Evolutionary conservation across 2,888 invertebrate genomes (phyloP).

Genomic region (Hypolimnas misippus): DNA sequence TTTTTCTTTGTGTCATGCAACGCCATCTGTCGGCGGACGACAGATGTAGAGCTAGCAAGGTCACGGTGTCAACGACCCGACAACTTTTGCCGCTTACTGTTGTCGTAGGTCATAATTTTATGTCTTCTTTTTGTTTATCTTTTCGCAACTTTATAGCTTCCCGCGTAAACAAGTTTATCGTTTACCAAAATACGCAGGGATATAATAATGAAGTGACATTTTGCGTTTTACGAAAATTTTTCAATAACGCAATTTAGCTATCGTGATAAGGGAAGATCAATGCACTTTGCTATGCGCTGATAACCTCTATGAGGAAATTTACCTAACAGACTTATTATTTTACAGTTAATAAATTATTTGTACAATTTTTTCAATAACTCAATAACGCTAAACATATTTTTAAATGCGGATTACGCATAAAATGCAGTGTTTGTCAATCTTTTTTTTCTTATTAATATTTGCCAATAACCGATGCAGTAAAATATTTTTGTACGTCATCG

Average conservation of each 20-base stretch:
- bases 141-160: slow-evolving; percentile 80
- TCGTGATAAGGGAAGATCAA: slow-evolving; percentile 27
- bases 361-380: neutral
- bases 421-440: too few relatives aligned
- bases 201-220: neutral
- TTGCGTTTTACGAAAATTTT: slow-evolving; percentile 7
- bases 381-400: too few relatives aligned
- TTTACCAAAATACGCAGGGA: slow-evolving; percentile 19
- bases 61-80: slow-evolving; percentile 81
- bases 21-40: slow-evolving; percentile 69
- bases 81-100: slow-evolving; percentile 83
- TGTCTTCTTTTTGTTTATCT: slow-evolving; percentile 84
- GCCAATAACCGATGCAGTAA: too few relatives aligned
- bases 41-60: slow-evolving; percentile 65
- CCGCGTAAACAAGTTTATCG: slow-evolving; percentile 66
- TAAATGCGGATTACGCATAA: too few relatives aligned
- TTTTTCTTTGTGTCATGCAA: slow-evolving; percentile 42
- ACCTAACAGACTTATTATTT: slow-evolving; percentile 13
- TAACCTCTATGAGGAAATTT: neutral
- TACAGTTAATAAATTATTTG: neutral
- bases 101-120: slow-evolving; percentile 85
- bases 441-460: too few relatives aligned
- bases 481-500: too few relatives aligned
- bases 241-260: slow-evolving; percentile 1
- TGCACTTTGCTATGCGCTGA: slow-evolving; percentile 24